A percentile compares a stretch with the other conserved stretches of the same genome.
phyloP scores from a whole-genome alignment of 2,888 invertebrate species.

The Steinernema scapterisci region DNA sequence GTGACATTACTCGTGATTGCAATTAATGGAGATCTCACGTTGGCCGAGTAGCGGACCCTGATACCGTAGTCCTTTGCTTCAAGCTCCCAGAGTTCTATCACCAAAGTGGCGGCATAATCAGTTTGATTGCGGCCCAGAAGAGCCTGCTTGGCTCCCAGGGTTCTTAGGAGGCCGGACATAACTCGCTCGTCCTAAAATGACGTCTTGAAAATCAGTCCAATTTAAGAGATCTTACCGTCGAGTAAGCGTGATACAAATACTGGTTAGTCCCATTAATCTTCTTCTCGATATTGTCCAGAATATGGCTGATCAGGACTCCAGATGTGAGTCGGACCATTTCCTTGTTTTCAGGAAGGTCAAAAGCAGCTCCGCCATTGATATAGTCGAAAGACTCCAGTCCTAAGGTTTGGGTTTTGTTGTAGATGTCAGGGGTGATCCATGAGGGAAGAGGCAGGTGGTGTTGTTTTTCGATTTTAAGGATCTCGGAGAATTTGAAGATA shows the following conservation, averaged over 20 bases:
- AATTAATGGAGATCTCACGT: neutral
- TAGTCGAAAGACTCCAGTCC: neutral
- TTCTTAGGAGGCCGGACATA: conserved; percentile 28
- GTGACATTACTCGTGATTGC: neutral
- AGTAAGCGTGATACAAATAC: conserved; percentile 11
- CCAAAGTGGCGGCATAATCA: conserved; percentile 36
- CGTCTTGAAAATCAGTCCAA: too few species aligned
- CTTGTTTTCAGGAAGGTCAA: neutral
- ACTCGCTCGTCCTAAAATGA: conserved; percentile 38
- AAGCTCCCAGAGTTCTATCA: conserved; percentile 39
- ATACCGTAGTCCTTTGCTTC: neutral
- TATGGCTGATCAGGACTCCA: conserved; percentile 8
- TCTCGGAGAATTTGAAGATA: neutral
- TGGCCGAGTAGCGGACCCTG: neutral
- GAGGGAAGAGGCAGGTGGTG: conserved; percentile 24
- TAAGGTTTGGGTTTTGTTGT: neutral
- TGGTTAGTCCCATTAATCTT: neutral
- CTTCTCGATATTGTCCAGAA: neutral
- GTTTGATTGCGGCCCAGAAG: conserved; percentile 33
- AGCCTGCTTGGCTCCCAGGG: conserved; percentile 33
- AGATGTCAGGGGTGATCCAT: conserved; percentile 28
- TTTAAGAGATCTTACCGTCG: neutral
- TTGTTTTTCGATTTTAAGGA: conserved; percentile 4
- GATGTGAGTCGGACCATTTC: conserved; percentile 3
- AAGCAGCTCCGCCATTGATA: conserved; percentile 25